phyloP scores from a whole-genome alignment of 2,113 vertebrate genomes.

The Melanostigma gelatinosum region DNA sequence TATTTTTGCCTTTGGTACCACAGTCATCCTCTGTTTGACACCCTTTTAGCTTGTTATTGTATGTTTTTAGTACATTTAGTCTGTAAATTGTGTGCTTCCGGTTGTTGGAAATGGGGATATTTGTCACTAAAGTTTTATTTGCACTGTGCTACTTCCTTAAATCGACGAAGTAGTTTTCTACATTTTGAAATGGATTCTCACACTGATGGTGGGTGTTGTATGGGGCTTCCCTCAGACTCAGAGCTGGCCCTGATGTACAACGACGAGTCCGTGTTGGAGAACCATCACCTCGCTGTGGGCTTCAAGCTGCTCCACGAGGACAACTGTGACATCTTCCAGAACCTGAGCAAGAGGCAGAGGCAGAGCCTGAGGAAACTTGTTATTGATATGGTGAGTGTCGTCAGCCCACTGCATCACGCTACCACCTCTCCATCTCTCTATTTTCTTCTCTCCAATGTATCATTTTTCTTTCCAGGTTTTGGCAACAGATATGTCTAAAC shows the following conservation, averaged over 20 bases:
- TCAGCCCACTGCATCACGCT: not conserved
- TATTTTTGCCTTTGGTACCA: not conserved
- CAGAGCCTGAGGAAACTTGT: conserved; percentile 94
- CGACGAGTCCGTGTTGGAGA: conserved; percentile 95
- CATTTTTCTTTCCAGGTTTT: conserved; percentile 83
- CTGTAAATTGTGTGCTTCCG: not conserved
- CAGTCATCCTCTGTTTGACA: not conserved
- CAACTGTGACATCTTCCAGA: conserved; percentile 97
- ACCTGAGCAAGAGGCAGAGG: conserved; percentile 90
- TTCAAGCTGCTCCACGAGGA: conserved; percentile 95
- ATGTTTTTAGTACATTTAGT: not conserved
- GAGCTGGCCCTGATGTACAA: conserved; percentile 97
- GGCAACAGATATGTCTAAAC: conserved; percentile 97
- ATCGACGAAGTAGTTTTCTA: not conserved
- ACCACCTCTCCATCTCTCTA: not conserved
- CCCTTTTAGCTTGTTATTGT: not conserved
- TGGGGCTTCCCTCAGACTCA: conserved; percentile 83
- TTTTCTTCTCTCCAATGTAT: not conserved
- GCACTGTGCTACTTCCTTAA: not conserved
- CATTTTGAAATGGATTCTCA: not conserved
- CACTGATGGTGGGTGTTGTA: conserved; percentile 2
- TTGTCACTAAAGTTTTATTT: not conserved
- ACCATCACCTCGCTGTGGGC: conserved; percentile 94
- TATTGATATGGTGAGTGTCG: conserved; percentile 90
- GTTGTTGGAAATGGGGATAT: not conserved